A percentile compares a stretch with the other conserved stretches of the same genome.
Evolutionary conservation across 2,113 vertebrate species (phyloP).

Genomic region (Lonchura striata): DNA sequence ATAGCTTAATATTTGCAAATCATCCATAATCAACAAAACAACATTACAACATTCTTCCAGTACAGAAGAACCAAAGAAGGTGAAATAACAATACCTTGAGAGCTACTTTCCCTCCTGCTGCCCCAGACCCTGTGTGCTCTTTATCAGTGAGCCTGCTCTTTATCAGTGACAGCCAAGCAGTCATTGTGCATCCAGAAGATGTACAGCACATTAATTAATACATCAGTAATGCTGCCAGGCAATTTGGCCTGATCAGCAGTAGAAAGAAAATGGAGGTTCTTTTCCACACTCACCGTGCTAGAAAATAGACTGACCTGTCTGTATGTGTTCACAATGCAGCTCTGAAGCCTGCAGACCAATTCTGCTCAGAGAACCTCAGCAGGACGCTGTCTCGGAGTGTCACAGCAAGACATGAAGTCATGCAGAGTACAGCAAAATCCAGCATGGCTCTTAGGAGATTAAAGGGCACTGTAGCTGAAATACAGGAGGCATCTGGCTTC

Average conservation of each 20-base stretch:
- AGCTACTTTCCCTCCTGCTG: background rate
- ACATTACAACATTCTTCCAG: background rate
- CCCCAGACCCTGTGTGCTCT: background rate
- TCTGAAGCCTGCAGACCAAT: background rate
- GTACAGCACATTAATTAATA: background rate
- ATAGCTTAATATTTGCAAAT: slow-evolving; percentile 7
- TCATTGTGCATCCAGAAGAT: background rate
- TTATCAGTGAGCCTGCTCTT: background rate
- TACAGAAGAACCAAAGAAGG: background rate
- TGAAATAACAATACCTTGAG: background rate
- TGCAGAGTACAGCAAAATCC: background rate
- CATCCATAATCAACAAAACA: background rate
- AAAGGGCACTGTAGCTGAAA: background rate
- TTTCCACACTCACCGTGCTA: fast-evolving
- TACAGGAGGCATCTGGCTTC: slow-evolving; percentile 13
- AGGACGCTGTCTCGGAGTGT: background rate
- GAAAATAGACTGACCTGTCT: background rate
- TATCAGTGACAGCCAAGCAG: fast-evolving
- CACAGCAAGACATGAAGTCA: background rate
- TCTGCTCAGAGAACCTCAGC: background rate
- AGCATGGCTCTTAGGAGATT: background rate
- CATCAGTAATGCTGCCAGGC: background rate
- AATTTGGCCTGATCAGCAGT: background rate
- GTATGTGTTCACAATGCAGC: fast-evolving
- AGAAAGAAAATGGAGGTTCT: background rate